Base-by-base conservation (phyloP, 2,113 vertebrate species). In the Dasypus novemcinctus region DNA sequence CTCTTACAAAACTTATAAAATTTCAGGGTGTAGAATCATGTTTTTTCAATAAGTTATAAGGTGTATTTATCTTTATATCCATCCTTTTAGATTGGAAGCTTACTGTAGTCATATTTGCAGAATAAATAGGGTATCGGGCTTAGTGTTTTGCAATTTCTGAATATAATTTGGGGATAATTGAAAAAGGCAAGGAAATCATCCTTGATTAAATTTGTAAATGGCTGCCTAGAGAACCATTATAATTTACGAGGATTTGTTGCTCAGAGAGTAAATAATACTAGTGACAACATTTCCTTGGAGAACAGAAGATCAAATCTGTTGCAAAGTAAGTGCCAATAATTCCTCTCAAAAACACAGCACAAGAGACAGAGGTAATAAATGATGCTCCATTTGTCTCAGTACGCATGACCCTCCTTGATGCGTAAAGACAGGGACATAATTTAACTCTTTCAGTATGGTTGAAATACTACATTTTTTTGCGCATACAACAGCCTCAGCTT, bases 161-260 rank as follows among this genome's bases (percentile, higher is more conserved):
- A 63, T 94, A 88, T 86, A 91, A 97, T 89, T 88, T 92, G 57
- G 49, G 21, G 46, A 86, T 95, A 96, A 97, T 91, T 96, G 78
- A 84, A 97, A 93, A 89, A 97, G 54, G 83, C 88, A 90, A 79
- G 57, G 66, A 94, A 96, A 95, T 91, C 61, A 96, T 87, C 71
- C 68, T 25, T 90, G 93, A 95, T 96, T 95, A 96, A 93, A 96
- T 97, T 91, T 94, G 92, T 92, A 96, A 96, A 96, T 94, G 93
- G 23, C 13, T 93, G 71, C 96, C 83, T 94, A n/a, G 79, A 96
- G 86, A 95, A 95, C 66, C 82, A 81, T 90, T 87, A 90, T 92
- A 94, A 97, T 93, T 95, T 94, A 94, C 90, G 80, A 96, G 88
- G n/a, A 89, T 96, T 96, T 97, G 38, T 84, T 91, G 71, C 18